These are phyloP conservation scores for Cheirogaleus medius DNA, from an alignment of 2,113 vertebrate genomes.

Conservation along the genomic window DNA sequence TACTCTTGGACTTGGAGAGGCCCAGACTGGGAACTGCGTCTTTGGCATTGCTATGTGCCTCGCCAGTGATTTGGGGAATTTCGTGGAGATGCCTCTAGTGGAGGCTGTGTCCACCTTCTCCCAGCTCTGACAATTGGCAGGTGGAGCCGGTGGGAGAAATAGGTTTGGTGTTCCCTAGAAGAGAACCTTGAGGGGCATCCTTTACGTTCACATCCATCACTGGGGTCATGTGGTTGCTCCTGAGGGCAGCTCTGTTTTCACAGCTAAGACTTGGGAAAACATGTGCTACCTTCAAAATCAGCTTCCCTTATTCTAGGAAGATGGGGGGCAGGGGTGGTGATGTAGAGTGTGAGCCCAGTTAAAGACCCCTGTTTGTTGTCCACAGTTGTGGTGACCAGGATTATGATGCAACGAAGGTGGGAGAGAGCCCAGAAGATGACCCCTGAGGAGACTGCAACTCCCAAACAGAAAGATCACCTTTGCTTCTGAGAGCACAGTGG, in stretches of 20 bases:
- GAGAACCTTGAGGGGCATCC: constrained; percentile 62
- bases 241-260: constrained; percentile 59
- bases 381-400: not conserved
- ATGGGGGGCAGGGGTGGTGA: not conserved
- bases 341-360: not conserved
- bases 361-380: not conserved
- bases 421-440: not conserved
- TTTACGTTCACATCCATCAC: constrained; percentile 62
- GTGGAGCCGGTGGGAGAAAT: not conserved
- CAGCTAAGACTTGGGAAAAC: constrained; percentile 38
- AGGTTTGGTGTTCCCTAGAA: constrained; percentile 64
- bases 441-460: not conserved
- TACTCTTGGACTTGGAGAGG: not conserved
- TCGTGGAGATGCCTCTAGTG: not conserved
- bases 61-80: not conserved
- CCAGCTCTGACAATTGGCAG: too few relatives aligned
- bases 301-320: not conserved
- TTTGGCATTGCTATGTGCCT: not conserved
- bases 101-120: not conserved
- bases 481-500: not conserved
- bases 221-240: constrained; percentile 45
- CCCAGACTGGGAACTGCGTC: not conserved
- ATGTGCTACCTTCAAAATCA: not conserved
- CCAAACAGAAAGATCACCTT: not conserved
- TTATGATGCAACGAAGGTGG: not conserved